Base-by-base conservation (phyloP, 2,888 invertebrate genomes). In the Agonopterix subpropinquella region DNA sequence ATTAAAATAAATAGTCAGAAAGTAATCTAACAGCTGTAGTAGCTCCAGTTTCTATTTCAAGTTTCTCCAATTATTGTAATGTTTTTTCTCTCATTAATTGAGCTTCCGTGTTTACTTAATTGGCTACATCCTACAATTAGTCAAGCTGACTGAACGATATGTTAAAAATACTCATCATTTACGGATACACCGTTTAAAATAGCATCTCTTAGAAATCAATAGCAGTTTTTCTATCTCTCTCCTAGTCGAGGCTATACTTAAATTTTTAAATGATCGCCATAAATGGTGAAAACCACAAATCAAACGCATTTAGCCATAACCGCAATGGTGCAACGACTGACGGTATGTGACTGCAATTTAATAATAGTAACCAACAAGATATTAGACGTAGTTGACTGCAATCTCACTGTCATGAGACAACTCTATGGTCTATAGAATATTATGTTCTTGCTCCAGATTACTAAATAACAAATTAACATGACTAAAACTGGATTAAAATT, bases 101-200 rank as follows among this genome's bases (percentile, higher is more conserved):
- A 67, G 58, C 76, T 82, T 81, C 80, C 81, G 77, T 64, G 67
- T 78, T 11, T 28, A 57, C 56, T 56, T 80, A 80, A 80, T 78
- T 71, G 76, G 64, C 66, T 55, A 67, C 72, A 81, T 82, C 80
- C 80, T 77, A 72, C 66, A 68, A 70, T 66, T 60, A 56, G 37
- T 44, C 28, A 28, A 28, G 5, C 28, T 44, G 13, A 48, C 47
- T 41, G 59, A 64, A 57, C 62, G 60, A 59, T 58, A 53, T 57
- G 58, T 56, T 58, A 57, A 59, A 58, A 56, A 59, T 49, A 53
- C 53, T 50, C 28, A 54, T 58, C 56, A 57, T 53, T 55, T 18
- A 13, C 18, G n/a, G 18, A 43, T 43, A 18, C 3, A 10, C 28
- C 4, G 18, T 15, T 43, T 18, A 15, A 2, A 15, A 18, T 41